A percentile compares a stretch with the other conserved stretches of the same genome.
These are phyloP conservation scores for Sphecodes monilicornis DNA, from an alignment of 2,888 invertebrate species.

Conservation along the genomic window DNA sequence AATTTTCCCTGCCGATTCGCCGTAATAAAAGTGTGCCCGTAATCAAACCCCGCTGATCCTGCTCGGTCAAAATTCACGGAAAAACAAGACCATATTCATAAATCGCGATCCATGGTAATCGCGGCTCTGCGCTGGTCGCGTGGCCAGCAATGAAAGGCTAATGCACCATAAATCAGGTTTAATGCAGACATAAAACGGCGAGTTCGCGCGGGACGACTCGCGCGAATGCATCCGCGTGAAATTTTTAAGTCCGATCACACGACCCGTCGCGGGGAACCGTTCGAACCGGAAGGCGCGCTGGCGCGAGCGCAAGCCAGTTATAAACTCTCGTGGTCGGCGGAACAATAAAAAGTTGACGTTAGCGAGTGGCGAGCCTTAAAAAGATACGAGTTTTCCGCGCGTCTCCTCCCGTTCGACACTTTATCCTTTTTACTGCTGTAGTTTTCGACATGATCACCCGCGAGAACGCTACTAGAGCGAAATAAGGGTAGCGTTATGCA, in stretches of 20 bases:
- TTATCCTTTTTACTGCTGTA: slow-evolving; percentile 1
- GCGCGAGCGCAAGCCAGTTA: neutral
- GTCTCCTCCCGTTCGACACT: neutral
- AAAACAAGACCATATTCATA: slow-evolving; percentile 41
- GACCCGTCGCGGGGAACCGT: neutral
- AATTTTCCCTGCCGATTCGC: neutral
- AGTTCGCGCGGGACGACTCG: neutral
- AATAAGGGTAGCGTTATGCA: neutral
- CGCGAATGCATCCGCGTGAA: neutral
- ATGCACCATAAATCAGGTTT: slow-evolving; percentile 46
- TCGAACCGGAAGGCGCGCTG: neutral
- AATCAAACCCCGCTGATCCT: neutral
- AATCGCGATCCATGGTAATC: slow-evolving; percentile 38
- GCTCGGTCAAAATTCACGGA: slow-evolving; percentile 13
- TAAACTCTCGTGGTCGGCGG: neutral
- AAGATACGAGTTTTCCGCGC: neutral
- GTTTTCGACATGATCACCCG: neutral
- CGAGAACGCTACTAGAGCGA: neutral
- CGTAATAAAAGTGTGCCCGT: neutral
- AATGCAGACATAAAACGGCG: slow-evolving; percentile 30
- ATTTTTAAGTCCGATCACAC: slow-evolving; percentile 22
- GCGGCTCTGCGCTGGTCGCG: neutral
- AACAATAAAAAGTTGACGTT: slow-evolving; percentile 2
- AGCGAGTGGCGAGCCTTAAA: neutral
- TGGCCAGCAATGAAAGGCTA: slow-evolving; percentile 39